phyloP scores from a whole-genome alignment of 2,888 invertebrate genomes.

The Chymomyza amoena region DNA sequence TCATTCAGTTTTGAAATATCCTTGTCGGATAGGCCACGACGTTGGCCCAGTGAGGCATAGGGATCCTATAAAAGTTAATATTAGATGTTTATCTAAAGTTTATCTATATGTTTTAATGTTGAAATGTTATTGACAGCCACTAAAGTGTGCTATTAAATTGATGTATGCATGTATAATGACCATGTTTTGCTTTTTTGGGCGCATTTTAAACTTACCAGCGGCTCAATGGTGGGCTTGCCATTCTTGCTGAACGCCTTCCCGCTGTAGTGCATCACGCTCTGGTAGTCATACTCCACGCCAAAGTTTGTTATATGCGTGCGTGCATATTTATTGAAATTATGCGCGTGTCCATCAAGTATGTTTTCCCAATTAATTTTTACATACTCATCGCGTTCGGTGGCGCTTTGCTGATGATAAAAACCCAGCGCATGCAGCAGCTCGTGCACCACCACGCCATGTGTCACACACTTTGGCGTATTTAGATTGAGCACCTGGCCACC shows the following conservation, averaged over 20 bases:
- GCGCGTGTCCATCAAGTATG: slow-evolving; percentile 79
- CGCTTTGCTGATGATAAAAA: slow-evolving; percentile 91
- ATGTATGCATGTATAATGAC: too few species aligned
- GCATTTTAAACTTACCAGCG: slow-evolving; percentile 76
- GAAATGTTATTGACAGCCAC: too few species aligned
- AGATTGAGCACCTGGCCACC: slow-evolving; percentile 83
- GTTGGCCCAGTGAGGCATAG: slow-evolving; percentile 80
- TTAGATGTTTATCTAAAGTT: too few species aligned
- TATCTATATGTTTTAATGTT: too few species aligned
- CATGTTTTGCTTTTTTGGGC: neutral
- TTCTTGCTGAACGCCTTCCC: slow-evolving; percentile 84
- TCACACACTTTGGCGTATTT: slow-evolving; percentile 81
- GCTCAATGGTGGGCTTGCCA: slow-evolving; percentile 83
- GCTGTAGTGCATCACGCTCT: slow-evolving; percentile 87
- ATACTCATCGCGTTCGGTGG: slow-evolving; percentile 87
- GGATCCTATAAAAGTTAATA: slow-evolving; percentile 73
- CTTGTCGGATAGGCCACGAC: slow-evolving; percentile 80
- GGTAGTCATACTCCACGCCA: slow-evolving; percentile 85
- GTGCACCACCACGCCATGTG: slow-evolving; percentile 85
- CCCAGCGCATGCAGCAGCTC: slow-evolving; percentile 90
- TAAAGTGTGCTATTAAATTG: too few species aligned
- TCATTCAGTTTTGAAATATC: slow-evolving; percentile 80
- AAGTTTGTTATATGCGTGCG: slow-evolving; percentile 83
- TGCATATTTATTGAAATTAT: slow-evolving; percentile 84
- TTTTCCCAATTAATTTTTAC: slow-evolving; percentile 88